These are phyloP conservation scores for Pocillopora grandis DNA, from an alignment of 92 coral and sea anemone genomes.

Conservation along the genomic window DNA sequence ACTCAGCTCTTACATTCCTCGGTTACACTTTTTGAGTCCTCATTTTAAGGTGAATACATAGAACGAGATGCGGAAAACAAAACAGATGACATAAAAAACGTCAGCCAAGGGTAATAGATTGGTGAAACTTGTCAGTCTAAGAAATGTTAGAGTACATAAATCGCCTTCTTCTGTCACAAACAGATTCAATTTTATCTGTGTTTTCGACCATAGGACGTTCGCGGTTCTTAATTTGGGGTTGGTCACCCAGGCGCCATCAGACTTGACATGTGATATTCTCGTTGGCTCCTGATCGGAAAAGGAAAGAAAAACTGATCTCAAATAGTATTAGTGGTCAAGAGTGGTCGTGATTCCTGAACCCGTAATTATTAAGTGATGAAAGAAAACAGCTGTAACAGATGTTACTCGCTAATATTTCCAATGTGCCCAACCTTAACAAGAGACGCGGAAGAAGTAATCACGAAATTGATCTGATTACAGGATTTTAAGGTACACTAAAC, in stretches of 20 bases:
- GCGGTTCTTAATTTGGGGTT: not conserved
- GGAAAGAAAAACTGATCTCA: constrained; percentile 25
- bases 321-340: not conserved
- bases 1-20: too few species aligned
- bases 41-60: too few species aligned
- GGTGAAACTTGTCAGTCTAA: too few species aligned
- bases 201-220: not conserved
- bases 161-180: too few species aligned
- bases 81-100: too few species aligned
- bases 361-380: constrained; percentile 2
- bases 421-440: not conserved
- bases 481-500: not conserved
- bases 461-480: not conserved
- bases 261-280: constrained; percentile 6
- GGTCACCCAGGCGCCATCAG: not conserved
- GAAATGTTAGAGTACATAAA: too few species aligned
- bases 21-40: too few species aligned
- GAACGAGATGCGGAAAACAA: too few species aligned
- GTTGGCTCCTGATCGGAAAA: constrained; percentile 39
- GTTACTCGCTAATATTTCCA: not conserved
- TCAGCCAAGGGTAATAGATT: too few species aligned
- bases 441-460: not conserved
- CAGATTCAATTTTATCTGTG: too few species aligned
- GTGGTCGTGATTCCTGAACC: not conserved
- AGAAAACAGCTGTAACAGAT: not conserved